These are phyloP conservation scores for Siniperca scherzeri DNA, from an alignment of 2,797 vertebrate genomes.

Conservation along the genomic window DNA sequence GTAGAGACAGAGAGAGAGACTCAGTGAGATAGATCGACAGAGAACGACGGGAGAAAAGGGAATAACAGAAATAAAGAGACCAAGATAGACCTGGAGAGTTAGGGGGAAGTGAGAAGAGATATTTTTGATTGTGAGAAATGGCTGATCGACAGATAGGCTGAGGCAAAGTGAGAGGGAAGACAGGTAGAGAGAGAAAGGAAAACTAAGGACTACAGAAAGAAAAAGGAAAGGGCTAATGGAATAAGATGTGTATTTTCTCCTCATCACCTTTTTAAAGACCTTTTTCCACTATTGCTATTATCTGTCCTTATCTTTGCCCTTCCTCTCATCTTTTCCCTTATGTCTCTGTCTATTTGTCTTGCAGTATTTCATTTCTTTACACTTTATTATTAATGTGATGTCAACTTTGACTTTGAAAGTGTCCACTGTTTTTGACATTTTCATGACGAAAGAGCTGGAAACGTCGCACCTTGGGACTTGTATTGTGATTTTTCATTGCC, in stretches of 20 bases:
- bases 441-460: conserved; percentile 15
- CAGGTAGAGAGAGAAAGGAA: neutral
- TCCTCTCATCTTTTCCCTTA: neutral
- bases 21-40: conserved; percentile 15
- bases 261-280: conserved; percentile 10
- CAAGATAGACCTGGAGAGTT: neutral
- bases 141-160: conserved; percentile 36
- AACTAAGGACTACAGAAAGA: neutral
- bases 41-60: conserved; percentile 16
- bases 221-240: neutral
- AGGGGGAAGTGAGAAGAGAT: conserved; percentile 18
- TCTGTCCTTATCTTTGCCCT: conserved; percentile 15
- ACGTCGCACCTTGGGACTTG: neutral
- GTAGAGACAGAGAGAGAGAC: conserved; percentile 6
- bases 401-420: conserved; percentile 44
- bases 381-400: conserved; percentile 9
- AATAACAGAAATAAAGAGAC: conserved; percentile 22
- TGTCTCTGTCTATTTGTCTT: neutral
- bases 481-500: neutral
- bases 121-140: conserved; percentile 39
- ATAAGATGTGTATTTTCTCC: neutral
- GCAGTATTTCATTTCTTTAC: neutral
- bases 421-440: neutral
- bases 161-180: conserved; percentile 18
- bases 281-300: neutral